A percentile compares a stretch with the other conserved stretches of the same genome.
These are phyloP conservation scores for Meloe dianella DNA, from an alignment of 2,888 invertebrate genomes.

Conservation along the genomic window DNA sequence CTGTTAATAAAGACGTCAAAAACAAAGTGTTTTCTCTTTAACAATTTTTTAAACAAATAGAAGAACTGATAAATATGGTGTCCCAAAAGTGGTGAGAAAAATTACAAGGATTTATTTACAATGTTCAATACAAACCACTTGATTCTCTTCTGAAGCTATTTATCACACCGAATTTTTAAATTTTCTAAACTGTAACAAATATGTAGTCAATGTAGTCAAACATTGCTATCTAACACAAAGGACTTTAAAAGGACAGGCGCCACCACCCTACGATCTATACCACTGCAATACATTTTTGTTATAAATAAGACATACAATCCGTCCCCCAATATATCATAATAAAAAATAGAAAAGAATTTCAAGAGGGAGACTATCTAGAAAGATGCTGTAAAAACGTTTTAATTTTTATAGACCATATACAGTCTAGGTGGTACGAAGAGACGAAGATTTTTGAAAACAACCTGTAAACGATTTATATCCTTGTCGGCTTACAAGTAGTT, in stretches of 20 bases:
- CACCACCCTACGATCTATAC: not conserved
- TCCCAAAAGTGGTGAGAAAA: no score
- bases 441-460: not conserved
- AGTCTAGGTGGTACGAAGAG: not conserved
- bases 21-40: not conserved
- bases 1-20: not conserved
- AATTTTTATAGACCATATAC: not conserved
- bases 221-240: no score
- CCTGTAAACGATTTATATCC: not conserved
- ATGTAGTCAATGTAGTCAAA: no score
- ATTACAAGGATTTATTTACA: no score
- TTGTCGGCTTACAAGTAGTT: not conserved
- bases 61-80: no score
- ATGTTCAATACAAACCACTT: no score
- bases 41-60: no score
- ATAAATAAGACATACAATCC: no score
- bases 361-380: not conserved
- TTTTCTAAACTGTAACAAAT: no score
- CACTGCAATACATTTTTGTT: not conserved
- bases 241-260: not conserved
- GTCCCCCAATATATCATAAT: not conserved
- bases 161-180: no score
- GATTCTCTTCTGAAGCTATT: no score
- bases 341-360: not conserved
- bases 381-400: not conserved